Evolutionary conservation across 35 echinoderm and acorn worm species (phyloP), one percentile per base, ranked within the genome.

Genomic region (Lytechinus variegatus): DNA sequence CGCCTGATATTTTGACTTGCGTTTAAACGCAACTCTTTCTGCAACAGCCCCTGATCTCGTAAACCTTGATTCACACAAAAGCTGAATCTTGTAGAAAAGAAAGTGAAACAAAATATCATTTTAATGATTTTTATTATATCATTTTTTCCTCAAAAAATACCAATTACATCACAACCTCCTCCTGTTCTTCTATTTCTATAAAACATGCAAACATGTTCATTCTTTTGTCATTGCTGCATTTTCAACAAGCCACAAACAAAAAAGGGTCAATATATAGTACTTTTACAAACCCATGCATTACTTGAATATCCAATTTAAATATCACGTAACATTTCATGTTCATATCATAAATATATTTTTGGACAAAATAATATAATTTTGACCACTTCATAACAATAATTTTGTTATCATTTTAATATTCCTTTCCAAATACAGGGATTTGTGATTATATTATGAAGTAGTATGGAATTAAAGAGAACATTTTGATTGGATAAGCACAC

Each of bases 111-210:
- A n/a, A 79, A 19, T 79, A 24, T 79, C 66, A 79, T 79, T 79
- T 21, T 79, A 4, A 71, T 16, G 24, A 24, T 79, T 14, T 79
- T 79, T 79, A 79, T 79, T 79, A 79, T n/a, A 79, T 79, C 6
- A 79, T 79, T n/a, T 79, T 79, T 79, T 79, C 66, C 66, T 79
- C 66, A 79, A 79, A 79, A 79, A 79, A 79, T 79, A 79, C 66
- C 21, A 24, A 79, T 79, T 79, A 71, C 66, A 79, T 24, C 66
- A 79, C 19, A 58, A 24, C 19, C 66, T 79, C n/a, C 1, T 79
- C 19, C 66, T 79, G n/a, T 7, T 79, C 4, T 79, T 79, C n/a
- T 16, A 24, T 79, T 79, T 79, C 19, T n/a, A 79, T 79, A 79
- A 24, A 79, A 79, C 66, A 79, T n/a, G 66, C 66, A 79, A 79